Percentiles rank a stretch among this genome's conserved stretches.
Evolutionary conservation across 1,140 invertebrate genomes (phyloP).

Genomic region (Mizuhopecten yessoensis): DNA sequence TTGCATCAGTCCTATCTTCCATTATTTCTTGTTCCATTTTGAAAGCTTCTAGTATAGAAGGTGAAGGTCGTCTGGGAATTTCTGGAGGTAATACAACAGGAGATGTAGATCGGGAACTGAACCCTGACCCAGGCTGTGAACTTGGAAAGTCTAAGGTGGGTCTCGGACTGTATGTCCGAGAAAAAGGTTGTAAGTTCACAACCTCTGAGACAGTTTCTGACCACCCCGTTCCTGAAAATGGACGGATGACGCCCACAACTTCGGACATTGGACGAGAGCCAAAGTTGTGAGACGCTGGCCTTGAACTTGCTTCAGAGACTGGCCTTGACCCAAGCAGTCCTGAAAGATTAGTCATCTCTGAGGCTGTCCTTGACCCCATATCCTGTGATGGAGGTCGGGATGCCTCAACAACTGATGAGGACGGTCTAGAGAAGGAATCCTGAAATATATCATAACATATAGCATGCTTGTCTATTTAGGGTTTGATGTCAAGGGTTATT

Average conservation of each 20-base stretch:
- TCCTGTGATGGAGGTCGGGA: neutral
- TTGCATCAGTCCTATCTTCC: constrained; percentile 48
- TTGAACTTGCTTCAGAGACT: constrained; percentile 58
- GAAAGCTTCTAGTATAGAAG: constrained; percentile 68
- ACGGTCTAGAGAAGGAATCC: constrained; percentile 9
- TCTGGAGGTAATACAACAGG: constrained; percentile 54
- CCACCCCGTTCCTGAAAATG: constrained; percentile 52
- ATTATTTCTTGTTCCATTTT: constrained; percentile 67
- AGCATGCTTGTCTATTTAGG: too few relatives aligned
- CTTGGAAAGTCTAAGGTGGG: constrained; percentile 54
- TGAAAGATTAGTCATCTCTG: constrained; percentile 61
- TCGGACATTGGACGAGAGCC: constrained; percentile 64
- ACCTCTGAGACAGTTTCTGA: constrained; percentile 59
- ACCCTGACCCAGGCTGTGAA: constrained; percentile 52
- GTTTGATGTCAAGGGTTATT: too few relatives aligned
- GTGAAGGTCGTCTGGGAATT: constrained; percentile 67
- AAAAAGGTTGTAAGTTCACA: constrained; percentile 50
- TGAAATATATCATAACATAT: neutral
- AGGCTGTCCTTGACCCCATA: constrained; percentile 55
- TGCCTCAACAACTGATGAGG: constrained; percentile 4
- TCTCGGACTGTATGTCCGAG: constrained; percentile 2
- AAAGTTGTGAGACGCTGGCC: constrained; percentile 51
- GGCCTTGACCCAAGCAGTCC: constrained; percentile 59
- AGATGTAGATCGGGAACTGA: constrained; percentile 56
- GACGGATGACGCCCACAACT: constrained; percentile 42